Evolutionary conservation across 2,888 invertebrate genomes (phyloP).

Genomic region (Adela reaumurella): DNA sequence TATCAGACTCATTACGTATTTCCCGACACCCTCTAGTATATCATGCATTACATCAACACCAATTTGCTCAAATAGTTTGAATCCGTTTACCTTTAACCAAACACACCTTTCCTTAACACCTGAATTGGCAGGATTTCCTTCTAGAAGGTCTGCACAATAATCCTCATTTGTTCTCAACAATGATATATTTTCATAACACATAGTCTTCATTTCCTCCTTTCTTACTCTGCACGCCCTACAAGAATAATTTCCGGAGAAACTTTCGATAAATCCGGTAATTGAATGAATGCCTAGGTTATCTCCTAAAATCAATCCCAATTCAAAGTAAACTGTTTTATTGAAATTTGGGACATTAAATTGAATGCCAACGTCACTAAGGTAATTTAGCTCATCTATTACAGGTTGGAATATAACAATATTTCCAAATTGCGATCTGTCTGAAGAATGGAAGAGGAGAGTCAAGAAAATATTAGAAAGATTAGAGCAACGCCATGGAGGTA

Average conservation of each 20-base stretch:
- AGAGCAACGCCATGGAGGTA: constrained; percentile 11
- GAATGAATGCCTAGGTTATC: neutral
- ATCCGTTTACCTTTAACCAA: neutral
- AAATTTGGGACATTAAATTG: neutral
- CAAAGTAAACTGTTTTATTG: neutral
- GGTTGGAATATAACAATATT: neutral
- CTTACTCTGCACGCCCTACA: neutral
- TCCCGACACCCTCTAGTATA: neutral
- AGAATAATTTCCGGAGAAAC: neutral
- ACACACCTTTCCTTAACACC: neutral
- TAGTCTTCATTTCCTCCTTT: neutral
- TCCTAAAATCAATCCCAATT: neutral
- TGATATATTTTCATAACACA: neutral
- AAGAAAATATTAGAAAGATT: constrained; percentile 10
- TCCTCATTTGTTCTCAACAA: no score
- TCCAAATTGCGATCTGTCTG: neutral
- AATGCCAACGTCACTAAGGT: neutral
- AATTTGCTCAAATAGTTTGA: neutral
- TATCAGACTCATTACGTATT: neutral
- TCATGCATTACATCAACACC: constrained; percentile 1
- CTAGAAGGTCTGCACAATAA: no score
- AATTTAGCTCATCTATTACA: neutral
- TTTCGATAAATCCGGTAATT: neutral
- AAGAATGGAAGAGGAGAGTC: neutral
- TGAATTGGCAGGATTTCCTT: neutral